A percentile compares a stretch with the other conserved stretches of the same genome.
Evolutionary conservation across 2,888 invertebrate species (phyloP).

Genomic region (Cryptus viduatorius): DNA sequence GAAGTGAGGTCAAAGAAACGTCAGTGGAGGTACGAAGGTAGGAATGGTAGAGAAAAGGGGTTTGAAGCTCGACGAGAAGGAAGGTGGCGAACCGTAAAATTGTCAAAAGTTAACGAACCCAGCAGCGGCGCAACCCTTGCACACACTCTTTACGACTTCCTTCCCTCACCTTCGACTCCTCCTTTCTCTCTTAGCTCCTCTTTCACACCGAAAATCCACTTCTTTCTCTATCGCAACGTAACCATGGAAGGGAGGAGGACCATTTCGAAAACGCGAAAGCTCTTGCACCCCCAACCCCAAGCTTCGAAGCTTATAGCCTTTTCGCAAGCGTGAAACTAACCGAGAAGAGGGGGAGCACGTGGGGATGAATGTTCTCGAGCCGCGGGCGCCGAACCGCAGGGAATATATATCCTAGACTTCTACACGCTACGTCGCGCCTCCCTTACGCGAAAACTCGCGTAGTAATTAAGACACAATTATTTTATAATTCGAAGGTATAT

Average conservation of each 20-base stretch:
- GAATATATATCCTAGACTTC: conserved; percentile 32
- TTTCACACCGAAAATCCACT: conserved; percentile 28
- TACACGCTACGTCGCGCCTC: conserved; percentile 17
- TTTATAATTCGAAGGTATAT: conserved; percentile 63
- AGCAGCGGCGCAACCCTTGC: conserved; percentile 45
- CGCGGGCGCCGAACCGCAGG: conserved; percentile 41
- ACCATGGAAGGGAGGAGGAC: conserved; percentile 1
- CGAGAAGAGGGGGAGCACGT: not conserved
- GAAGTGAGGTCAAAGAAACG: conserved; percentile 52
- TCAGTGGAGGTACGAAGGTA: conserved; percentile 46
- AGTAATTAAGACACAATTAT: conserved; percentile 75
- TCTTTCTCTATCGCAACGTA: conserved; percentile 44
- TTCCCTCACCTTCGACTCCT: conserved; percentile 35
- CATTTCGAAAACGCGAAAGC: conserved; percentile 56
- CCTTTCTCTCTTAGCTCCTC: conserved; percentile 11
- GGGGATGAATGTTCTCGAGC: conserved; percentile 48
- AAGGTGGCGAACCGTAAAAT: conserved; percentile 70
- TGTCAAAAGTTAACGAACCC: conserved; percentile 73
- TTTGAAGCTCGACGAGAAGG: conserved; percentile 44
- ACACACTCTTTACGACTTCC: conserved; percentile 61
- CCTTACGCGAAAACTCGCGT: conserved; percentile 29
- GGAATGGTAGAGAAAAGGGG: conserved; percentile 48
- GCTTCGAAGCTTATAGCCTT: conserved; percentile 8
- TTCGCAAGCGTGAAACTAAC: conserved; percentile 19
- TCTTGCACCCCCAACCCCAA: not conserved